phyloP scores from a whole-genome alignment of 2,113 vertebrate genomes.

The Coregonus clupeaformis region DNA sequence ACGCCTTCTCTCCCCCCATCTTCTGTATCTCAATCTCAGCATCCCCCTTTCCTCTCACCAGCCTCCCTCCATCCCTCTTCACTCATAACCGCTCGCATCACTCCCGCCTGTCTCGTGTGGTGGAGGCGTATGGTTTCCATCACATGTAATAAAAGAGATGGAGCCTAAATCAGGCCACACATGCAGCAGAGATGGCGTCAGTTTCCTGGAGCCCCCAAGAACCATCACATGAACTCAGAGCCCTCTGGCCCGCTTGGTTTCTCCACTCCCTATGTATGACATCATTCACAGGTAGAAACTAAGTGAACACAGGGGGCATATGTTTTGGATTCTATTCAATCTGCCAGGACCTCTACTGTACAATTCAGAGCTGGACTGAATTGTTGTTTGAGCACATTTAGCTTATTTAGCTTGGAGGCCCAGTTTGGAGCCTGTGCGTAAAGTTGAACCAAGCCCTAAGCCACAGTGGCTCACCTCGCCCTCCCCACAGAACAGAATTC shows the following conservation, averaged over 20 bases:
- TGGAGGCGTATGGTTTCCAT: slow-evolving; percentile 63
- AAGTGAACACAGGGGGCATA: slow-evolving; percentile 27
- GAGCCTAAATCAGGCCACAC: slow-evolving; percentile 58
- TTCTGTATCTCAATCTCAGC: neutral
- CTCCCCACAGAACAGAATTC: neutral
- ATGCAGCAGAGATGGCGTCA: slow-evolving; percentile 46
- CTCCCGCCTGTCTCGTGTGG: slow-evolving; percentile 33
- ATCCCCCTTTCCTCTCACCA: neutral
- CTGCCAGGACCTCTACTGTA: slow-evolving; percentile 34
- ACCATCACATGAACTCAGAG: slow-evolving; percentile 45
- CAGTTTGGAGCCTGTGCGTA: neutral
- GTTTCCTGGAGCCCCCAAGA: slow-evolving; percentile 50
- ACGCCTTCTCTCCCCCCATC: neutral
- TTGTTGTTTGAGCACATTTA: neutral
- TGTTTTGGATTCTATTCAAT: slow-evolving; percentile 9
- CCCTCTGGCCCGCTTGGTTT: slow-evolving; percentile 31
- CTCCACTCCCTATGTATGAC: slow-evolving; percentile 42
- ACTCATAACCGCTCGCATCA: slow-evolving; percentile 21
- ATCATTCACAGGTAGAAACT: slow-evolving; percentile 50
- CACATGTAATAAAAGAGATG: slow-evolving; percentile 55
- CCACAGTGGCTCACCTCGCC: neutral
- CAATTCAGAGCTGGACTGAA: neutral
- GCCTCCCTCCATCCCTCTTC: neutral
- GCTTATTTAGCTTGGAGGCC: neutral
- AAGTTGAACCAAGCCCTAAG: neutral